A percentile compares a stretch with the other conserved stretches of the same genome.
These are phyloP conservation scores for Entomyzon cyanotis DNA, from an alignment of 2,113 vertebrate species.

Conservation along the genomic window DNA sequence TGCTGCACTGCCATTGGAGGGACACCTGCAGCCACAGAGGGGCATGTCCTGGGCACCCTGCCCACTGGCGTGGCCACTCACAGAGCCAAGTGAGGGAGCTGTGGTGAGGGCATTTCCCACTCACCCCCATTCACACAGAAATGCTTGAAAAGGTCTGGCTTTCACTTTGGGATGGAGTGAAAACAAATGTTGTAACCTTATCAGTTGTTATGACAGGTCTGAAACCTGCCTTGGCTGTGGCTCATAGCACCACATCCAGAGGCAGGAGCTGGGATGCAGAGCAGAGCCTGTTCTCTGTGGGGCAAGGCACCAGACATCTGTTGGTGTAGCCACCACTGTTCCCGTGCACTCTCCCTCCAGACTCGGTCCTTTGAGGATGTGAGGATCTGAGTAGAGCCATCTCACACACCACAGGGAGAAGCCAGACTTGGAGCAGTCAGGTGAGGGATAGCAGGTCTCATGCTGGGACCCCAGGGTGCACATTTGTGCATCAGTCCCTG, in stretches of 20 bases:
- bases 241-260: background rate
- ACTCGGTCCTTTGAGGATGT: background rate
- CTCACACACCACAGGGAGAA: background rate
- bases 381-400: background rate
- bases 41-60: fast-evolving
- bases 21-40: background rate
- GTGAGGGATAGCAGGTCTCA: fast-evolving
- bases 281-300: fast-evolving
- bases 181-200: conserved; percentile 23
- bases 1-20: background rate
- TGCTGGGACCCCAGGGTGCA: background rate
- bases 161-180: background rate
- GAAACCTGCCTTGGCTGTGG: background rate
- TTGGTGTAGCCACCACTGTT: background rate
- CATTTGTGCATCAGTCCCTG: fast-evolving
- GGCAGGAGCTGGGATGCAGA: background rate
- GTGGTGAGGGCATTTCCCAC: background rate
- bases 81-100: background rate
- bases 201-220: background rate
- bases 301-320: background rate
- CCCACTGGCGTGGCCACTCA: fast-evolving
- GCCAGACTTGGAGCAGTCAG: background rate
- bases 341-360: background rate
- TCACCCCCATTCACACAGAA: fast-evolving
- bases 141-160: background rate